These are phyloP conservation scores for Varanus salvator DNA, from an alignment of 2,113 vertebrate species.

Conservation along the genomic window DNA sequence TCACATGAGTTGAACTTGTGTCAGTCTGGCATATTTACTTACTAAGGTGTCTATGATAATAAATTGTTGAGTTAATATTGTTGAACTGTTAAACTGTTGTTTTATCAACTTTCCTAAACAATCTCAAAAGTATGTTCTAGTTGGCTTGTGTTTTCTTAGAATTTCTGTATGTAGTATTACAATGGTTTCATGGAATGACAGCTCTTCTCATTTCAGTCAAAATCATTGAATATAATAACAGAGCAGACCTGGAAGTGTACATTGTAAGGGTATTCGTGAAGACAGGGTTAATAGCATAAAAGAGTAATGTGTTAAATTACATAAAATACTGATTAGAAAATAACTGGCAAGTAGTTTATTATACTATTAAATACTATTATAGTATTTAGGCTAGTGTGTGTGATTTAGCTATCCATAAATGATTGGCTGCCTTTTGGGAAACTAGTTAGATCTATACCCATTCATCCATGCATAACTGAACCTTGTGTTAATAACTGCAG, in stretches of 20 bases:
- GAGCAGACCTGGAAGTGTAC: not conserved
- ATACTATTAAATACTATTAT: not conserved
- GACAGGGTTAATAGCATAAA: not conserved
- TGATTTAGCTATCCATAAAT: not conserved
- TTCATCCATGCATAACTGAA: not conserved
- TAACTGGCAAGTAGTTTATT: not conserved
- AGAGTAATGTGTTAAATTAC: not conserved
- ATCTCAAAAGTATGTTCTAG: not conserved
- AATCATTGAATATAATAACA: not conserved
- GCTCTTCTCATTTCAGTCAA: not conserved
- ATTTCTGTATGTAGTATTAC: not conserved
- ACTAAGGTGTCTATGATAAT: not conserved
- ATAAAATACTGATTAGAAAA: not conserved
- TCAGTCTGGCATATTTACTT: not conserved
- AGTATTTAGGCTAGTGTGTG: not conserved
- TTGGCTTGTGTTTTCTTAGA: not conserved
- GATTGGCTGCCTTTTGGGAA: not conserved
- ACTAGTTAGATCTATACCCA: not conserved
- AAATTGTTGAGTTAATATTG: not conserved
- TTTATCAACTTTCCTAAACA: not conserved
- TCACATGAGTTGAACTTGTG: not conserved
- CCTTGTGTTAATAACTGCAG: not conserved
- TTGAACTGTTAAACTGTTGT: not conserved
- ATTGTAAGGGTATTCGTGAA: not conserved
- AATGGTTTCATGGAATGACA: not conserved